These are phyloP conservation scores for Manacus vitellinus DNA, from an alignment of 2,113 vertebrate genomes.

Conservation along the genomic window DNA sequence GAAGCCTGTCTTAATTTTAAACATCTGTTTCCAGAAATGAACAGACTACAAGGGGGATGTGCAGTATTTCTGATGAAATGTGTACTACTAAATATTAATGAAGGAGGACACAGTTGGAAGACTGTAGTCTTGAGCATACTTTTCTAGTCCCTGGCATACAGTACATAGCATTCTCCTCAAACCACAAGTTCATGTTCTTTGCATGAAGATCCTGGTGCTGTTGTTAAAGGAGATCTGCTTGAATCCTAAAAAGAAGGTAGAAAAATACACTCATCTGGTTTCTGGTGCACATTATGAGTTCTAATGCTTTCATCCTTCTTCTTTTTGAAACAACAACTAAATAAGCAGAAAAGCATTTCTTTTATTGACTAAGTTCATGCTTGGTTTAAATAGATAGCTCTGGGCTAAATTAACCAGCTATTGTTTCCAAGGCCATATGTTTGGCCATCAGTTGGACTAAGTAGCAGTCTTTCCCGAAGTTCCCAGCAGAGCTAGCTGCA, in stretches of 20 bases:
- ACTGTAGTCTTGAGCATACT: not conserved
- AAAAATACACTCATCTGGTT: not conserved
- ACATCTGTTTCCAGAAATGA: slow-evolving; percentile 52
- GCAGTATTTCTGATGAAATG: slow-evolving; percentile 43
- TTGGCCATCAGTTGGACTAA: not conserved
- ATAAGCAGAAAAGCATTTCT: not conserved
- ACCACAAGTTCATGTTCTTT: not conserved
- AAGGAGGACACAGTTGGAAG: not conserved
- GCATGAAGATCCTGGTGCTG: not conserved
- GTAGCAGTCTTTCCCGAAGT: not conserved
- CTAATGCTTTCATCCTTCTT: not conserved
- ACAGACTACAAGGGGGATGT: not conserved
- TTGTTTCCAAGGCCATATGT: slow-evolving; percentile 12
- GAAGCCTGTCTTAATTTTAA: slow-evolving; percentile 60
- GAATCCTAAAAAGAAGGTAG: not conserved
- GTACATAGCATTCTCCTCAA: not conserved
- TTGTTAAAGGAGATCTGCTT: not conserved
- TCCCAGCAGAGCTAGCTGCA: not conserved
- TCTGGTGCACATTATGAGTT: not conserved
- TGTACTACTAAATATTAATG: slow-evolving; percentile 28
- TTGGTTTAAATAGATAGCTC: not conserved
- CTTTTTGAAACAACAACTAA: not conserved
- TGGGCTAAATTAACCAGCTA: not conserved
- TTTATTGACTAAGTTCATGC: not conserved
- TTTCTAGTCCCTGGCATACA: not conserved